phyloP scores from a whole-genome alignment of 2,888 invertebrate species.

The Melieria picta region DNA sequence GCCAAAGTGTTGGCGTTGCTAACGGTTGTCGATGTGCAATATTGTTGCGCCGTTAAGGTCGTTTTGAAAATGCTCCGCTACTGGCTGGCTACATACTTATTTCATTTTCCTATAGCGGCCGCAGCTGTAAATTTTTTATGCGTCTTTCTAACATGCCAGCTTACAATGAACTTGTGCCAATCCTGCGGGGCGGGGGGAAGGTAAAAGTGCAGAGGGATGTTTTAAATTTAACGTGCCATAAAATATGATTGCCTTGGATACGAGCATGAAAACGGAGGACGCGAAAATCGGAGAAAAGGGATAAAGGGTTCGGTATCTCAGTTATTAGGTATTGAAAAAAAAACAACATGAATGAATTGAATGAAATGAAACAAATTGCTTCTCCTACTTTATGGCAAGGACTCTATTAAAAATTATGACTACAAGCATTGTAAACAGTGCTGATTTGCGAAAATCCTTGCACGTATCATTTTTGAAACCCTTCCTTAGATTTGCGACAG shows the following conservation, averaged over 20 bases:
- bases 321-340: not conserved
- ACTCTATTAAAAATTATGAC: too few species aligned
- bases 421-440: too few species aligned
- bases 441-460: too few species aligned
- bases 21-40: constrained; percentile 33
- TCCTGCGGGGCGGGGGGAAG: too few species aligned
- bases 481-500: too few species aligned
- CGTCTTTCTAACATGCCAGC: constrained; percentile 6
- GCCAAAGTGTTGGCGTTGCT: not conserved
- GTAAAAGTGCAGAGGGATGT: constrained; percentile 32
- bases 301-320: not conserved
- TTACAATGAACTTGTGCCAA: too few species aligned
- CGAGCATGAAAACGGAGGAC: constrained; percentile 34
- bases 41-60: constrained; percentile 33
- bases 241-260: constrained; percentile 44
- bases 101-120: constrained; percentile 15
- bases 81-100: constrained; percentile 11
- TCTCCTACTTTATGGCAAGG: too few species aligned
- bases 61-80: constrained; percentile 30
- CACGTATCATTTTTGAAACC: too few species aligned
- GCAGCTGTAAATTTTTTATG: constrained; percentile 11
- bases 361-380: not conserved
- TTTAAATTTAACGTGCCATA: constrained; percentile 46
- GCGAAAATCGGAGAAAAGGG: not conserved
- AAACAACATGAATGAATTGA: not conserved